Evolutionary conservation across 2,888 invertebrate genomes (phyloP).

Genomic region (Dendrolimus pini): DNA sequence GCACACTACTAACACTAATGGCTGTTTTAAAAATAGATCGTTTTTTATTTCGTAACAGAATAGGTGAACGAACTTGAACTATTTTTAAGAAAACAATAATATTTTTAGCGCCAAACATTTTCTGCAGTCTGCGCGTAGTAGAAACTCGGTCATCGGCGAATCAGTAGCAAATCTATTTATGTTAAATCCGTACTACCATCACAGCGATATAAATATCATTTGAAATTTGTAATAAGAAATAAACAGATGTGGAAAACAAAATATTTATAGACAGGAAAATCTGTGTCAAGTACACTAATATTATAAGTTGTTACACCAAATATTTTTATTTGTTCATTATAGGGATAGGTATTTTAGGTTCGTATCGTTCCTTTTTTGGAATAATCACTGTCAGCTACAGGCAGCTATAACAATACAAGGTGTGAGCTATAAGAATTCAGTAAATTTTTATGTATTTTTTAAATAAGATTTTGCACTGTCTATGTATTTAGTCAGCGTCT

Average conservation of each 20-base stretch:
- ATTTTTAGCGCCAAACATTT: neutral
- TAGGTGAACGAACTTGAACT: neutral
- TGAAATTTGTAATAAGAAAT: neutral
- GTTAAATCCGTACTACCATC: neutral
- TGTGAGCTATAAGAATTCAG: too few species aligned
- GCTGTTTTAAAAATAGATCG: neutral
- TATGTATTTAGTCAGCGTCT: too few species aligned
- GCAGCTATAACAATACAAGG: too few species aligned
- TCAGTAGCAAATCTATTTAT: neutral
- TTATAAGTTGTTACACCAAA: neutral
- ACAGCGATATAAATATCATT: neutral
- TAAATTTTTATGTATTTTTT: too few species aligned
- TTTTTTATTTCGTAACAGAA: neutral
- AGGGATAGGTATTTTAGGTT: too few species aligned
- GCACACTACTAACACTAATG: neutral
- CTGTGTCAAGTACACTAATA: slow-evolving; percentile 28
- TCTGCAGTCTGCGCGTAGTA: slow-evolving; percentile 1
- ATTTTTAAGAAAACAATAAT: neutral
- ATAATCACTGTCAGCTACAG: too few species aligned
- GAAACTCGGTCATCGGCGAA: neutral
- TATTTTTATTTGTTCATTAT: slow-evolving; percentile 2
- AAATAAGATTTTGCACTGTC: too few species aligned
- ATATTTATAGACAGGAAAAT: slow-evolving; percentile 22
- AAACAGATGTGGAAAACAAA: slow-evolving; percentile 15
- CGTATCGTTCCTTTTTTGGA: too few species aligned